Conservation (phyloP, 92 coral and sea anemone genomes). For the Meandrina meandrites region DNA sequence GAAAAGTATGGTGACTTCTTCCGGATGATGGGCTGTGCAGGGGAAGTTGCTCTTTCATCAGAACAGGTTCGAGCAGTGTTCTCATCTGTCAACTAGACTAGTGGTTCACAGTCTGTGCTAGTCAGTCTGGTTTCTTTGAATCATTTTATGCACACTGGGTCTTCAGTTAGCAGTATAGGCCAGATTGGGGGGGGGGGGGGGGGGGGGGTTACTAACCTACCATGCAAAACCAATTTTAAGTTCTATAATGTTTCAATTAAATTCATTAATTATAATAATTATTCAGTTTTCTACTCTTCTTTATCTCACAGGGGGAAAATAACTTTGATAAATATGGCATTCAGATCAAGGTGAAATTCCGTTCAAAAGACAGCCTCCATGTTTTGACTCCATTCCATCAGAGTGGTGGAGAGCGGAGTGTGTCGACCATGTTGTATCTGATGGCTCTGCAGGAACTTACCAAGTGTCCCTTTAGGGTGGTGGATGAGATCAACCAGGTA, state of each 20-base stretch:
- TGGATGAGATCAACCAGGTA: slow-evolving; percentile 99
- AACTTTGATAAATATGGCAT: slow-evolving; percentile 95
- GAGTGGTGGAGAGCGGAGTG: slow-evolving; percentile 98
- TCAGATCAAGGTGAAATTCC: slow-evolving; percentile 96
- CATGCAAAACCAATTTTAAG: too few relatives aligned
- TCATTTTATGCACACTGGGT: too few relatives aligned
- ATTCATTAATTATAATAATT: too few relatives aligned
- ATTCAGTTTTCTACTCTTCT: not conserved
- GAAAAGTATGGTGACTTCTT: slow-evolving; percentile 91
- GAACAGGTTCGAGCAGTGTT: slow-evolving; percentile 74
- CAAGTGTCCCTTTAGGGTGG: slow-evolving; percentile 93
- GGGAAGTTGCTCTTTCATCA: slow-evolving; percentile 87
- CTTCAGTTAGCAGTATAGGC: too few relatives aligned
- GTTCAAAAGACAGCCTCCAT: slow-evolving; percentile 93
- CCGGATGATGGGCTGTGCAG: slow-evolving; percentile 98
- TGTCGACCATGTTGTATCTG: slow-evolving; percentile 91
- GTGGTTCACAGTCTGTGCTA: not conserved
- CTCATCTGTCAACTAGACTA: not conserved
- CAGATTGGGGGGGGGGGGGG: too few relatives aligned
- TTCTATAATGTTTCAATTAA: too few relatives aligned
- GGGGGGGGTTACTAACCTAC: too few relatives aligned
- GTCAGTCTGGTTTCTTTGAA: not conserved
- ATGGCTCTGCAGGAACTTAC: slow-evolving; percentile 98
- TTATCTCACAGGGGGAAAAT: slow-evolving; percentile 65
- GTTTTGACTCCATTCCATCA: slow-evolving; percentile 96